Evolutionary conservation across 2,797 vertebrate species (phyloP), one percentile per base, ranked within the genome.

Genomic region (Schizopygopsis malacanthus): DNA sequence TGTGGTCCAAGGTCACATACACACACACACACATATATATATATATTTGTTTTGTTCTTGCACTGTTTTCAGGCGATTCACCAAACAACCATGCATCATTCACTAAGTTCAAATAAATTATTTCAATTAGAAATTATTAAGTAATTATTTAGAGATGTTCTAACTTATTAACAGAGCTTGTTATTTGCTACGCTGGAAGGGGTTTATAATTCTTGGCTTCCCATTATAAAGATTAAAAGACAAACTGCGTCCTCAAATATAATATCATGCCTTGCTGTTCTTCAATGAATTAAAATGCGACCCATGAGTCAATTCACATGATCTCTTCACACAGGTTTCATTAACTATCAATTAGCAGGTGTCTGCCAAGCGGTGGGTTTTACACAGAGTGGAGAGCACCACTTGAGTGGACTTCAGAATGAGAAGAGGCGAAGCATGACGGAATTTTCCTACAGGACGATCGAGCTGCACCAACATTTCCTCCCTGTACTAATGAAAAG

Each of bases 391-490:
- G 86, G 79, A 86, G 61, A 78, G 70, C 77, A 83, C 69, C 76
- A 69, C n/a, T 50, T 70, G 70, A 82, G 73, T 82, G 83, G 73
- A 82, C 69, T 45, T 73, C 52, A 41, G 83, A 89, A 90, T 81
- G 82, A 81, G 81, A 70, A 87, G 87, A 87, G 82, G 82, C 37
- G 69, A 87, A 86, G 87, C 84, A 54, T 90, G 89, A 89, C 86
- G 61, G 75, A 84, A 83, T 85, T 81, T 90, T 90, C 86, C 87
- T 89, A 85, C 82, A 86, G 63, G 87, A 87, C 78, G 70, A 87
- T 87, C 75, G 75, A 86, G 84, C 89, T 85, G 87, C 82, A 86
- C 81, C 86, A 87, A 90, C 89, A 86, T 87, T 90, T 89, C 87
- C 86, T 89, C 76, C 83, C 82, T 77, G 84, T 82, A 73, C 76